Conservation (phyloP, 2,797 vertebrate species). For the Smutsia gigantea region DNA sequence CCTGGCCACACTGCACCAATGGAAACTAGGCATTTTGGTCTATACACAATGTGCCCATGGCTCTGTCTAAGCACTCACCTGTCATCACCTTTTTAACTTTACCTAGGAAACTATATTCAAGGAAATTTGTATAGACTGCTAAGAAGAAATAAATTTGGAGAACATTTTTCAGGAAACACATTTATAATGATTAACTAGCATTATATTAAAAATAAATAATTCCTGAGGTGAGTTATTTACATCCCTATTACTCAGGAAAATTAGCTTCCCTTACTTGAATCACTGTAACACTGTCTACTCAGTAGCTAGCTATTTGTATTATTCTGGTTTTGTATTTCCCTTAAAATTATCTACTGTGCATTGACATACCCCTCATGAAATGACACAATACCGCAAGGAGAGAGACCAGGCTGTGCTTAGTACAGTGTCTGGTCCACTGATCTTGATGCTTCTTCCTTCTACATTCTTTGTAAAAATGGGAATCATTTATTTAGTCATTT, state of each 20-base stretch:
- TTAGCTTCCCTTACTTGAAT: background rate
- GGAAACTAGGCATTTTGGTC: background rate
- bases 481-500: background rate
- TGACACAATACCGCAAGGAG: background rate
- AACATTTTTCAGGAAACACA: background rate
- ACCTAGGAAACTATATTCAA: background rate
- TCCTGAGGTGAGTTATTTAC: background rate
- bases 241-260: background rate
- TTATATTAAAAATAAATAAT: background rate
- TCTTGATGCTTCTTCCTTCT: background rate
- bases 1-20: background rate
- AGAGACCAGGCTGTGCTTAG: background rate
- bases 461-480: background rate
- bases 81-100: background rate
- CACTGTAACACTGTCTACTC: background rate
- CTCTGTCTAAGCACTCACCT: background rate
- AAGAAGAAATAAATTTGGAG: background rate
- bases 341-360: background rate
- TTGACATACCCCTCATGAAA: background rate
- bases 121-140: background rate
- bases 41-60: background rate
- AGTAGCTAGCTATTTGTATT: background rate
- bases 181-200: slow-evolving; percentile 41
- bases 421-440: background rate
- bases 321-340: background rate